Evolutionary conservation across 2,113 vertebrate species (phyloP), one percentile per base, ranked within the genome.

Genomic region (Menura novaehollandiae): DNA sequence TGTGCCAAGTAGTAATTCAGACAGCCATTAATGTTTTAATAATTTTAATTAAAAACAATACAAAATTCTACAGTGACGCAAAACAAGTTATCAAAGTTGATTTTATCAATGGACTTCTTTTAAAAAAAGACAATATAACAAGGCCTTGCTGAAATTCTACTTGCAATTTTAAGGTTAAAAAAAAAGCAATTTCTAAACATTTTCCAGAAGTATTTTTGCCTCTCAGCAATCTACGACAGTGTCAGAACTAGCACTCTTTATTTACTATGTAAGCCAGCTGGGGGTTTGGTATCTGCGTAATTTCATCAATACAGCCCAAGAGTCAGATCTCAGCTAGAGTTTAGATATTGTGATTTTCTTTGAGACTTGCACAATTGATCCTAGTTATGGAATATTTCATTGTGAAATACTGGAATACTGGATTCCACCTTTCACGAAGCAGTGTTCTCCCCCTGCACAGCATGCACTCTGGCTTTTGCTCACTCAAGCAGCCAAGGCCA

Each of bases 21-120:
- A 10, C 66, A 64, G 15, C 41, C 71, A 55, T 73, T 24, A 13
- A 7, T 58, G 60, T 73, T 95, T 86, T 52, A 79, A 82, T 64
- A 46, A 24, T 51, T 96, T 91, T 88, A 90, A 92, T 86, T 62
- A 84, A 86, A 86, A 94, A 24, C 53, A 52, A 76, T 78, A 66
- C 22, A 67, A 91, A 94, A 88, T 23, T 53, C 59, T 69, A 75
- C 83, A 88, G 27, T 37, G 1, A 92, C 3, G 80, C 82, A 85
- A 88, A 93, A 73, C 72, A 91, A 76, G 32, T 79, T 94, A 88
- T n/a, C 81, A 33, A 77, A 69, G 55, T 72, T 81, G 24, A 44
- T 59, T 91, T 91, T 85, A 39, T 71, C 77, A 68, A 46, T 49
- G 28, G 28, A 62, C 0, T 6, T 23, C 17, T 47, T 37, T 30